phyloP scores from a whole-genome alignment of 2,888 invertebrate genomes.

The Heliconius aoede region DNA sequence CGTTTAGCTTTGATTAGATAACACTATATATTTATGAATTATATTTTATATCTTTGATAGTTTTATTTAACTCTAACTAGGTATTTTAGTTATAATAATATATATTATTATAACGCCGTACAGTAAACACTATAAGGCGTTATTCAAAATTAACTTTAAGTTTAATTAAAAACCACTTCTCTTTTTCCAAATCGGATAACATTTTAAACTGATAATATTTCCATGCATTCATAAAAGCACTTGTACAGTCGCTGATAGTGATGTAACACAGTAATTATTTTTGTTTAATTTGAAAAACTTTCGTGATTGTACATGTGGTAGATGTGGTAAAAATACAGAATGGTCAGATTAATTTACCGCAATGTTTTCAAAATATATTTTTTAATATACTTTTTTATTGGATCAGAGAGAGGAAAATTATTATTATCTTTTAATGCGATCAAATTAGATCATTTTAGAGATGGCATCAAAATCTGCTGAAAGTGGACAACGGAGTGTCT shows the following conservation, averaged over 20 bases:
- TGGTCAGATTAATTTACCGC: not conserved
- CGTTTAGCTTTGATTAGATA: too few relatives aligned
- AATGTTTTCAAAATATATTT: not conserved
- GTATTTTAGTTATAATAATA: too few relatives aligned
- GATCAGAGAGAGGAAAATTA: not conserved
- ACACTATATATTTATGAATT: too few relatives aligned
- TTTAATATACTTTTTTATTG: not conserved
- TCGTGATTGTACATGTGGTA: slow-evolving; percentile 48
- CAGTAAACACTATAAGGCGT: too few relatives aligned
- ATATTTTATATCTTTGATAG: too few relatives aligned
- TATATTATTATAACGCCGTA: too few relatives aligned
- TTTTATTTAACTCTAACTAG: too few relatives aligned
- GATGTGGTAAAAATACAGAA: slow-evolving; percentile 34
- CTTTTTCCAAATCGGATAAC: not conserved
- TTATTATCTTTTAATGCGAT: too few relatives aligned
- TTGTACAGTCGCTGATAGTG: slow-evolving; percentile 49
- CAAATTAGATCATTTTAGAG: too few relatives aligned
- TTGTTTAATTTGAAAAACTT: slow-evolving; percentile 62
- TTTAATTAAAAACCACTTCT: too few relatives aligned
- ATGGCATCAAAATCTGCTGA: not conserved
- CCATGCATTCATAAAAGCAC: slow-evolving; percentile 23
- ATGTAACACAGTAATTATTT: slow-evolving; percentile 63
- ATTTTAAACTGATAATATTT: not conserved
- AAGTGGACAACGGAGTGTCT: not conserved
- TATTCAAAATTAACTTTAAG: too few relatives aligned